Base-by-base conservation (phyloP, 2,888 invertebrate species). In the Oegoconia quadripuncta region DNA sequence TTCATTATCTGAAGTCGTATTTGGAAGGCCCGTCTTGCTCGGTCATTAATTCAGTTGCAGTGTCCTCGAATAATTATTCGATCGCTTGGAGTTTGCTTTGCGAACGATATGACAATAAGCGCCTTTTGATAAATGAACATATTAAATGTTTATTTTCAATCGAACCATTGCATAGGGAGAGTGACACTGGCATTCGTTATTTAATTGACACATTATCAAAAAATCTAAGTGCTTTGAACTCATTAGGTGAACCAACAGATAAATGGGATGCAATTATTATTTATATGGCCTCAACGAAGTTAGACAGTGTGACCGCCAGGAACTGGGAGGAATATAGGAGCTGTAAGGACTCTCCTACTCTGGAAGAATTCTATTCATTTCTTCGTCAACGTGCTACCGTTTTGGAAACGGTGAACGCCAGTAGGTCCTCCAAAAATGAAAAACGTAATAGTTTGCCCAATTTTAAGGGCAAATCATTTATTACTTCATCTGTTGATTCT, bases 271-370 rank as follows among this genome's bases (percentile, higher is more conserved):
- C 44, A 3, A 7, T 48, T 11, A 48, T 48, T 13, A 42, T 48
- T 15, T 48, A 44, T 22, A 37, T 48, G 35, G 43, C 38, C 1
- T 37, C 43, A n/a, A 7, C 29, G n/a, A 48, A 42, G 33, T 32
- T 46, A 7, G 46, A 46, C 31, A 26, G 23, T 16, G 27, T 22
- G 1, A 41, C 42, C 29, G 22, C 31, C 11, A 22, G 42, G 12
- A 37, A 38, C 11, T 48, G 48, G 48, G 48, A 48, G 26, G 47
- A 44, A 13, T 37, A 9, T 37, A 31, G 44, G 18, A 44, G 28
- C 20, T 23, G 15, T 1, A 16, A 26, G 14, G 37, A 34, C 2
- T 34, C 16, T 15, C 38, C 40, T 18, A 39, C 37, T 2, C 28
- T 45, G 14, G 29, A 39, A 5, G 20, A 34, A 3, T 45, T 47